Base-by-base conservation (phyloP, 2,888 invertebrate species). In the Eubasilissa splendida region DNA sequence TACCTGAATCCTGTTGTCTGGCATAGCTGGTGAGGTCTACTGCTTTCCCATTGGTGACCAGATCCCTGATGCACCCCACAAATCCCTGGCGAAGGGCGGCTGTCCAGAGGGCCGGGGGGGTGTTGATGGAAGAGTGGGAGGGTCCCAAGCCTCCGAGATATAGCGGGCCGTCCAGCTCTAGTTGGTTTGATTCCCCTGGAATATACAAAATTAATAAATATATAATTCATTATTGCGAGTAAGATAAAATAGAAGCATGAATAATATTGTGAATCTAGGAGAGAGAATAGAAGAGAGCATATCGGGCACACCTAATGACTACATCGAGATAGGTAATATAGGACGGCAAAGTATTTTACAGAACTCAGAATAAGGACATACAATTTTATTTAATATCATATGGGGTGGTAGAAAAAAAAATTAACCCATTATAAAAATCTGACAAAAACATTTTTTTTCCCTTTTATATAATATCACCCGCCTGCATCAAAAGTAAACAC, bases 1-100 rank as follows among this genome's bases (percentile, higher is more conserved):
- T 60, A 94, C 96, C 96, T 59, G 96, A 96, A 88, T 97, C 96
- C 88, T 98, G 98, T 85, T 96, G 95, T 85, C 96, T 91, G 2
- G 97, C 97, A 87, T 94, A 96, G 50, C 95, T 94, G 4, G 97
- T 96, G 82, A 99, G 93, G 87, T 98, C 97, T 82, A 97, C 93
- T 0, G 96, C 93, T 85, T 96, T 95, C 71, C 96, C 96, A 87
- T 98, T 97, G 86, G 98, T 91, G 84, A 95, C 93, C 85, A 99
- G 91, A 87, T 98, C 97, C 84, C 97, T 92, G 86, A 99, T 92
- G 87, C 98, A 99, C 2, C 98, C 99, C 8, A 98, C 97, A 87
- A 96, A 99, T 33, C 98, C 98, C 86, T 96, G 95, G 80, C 96
- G 92, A 77, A 98, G 89, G 8, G 96, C 95, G 0, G 96, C 97